phyloP scores from a whole-genome alignment of 2,113 vertebrate species.

The Rhineura floridana region DNA sequence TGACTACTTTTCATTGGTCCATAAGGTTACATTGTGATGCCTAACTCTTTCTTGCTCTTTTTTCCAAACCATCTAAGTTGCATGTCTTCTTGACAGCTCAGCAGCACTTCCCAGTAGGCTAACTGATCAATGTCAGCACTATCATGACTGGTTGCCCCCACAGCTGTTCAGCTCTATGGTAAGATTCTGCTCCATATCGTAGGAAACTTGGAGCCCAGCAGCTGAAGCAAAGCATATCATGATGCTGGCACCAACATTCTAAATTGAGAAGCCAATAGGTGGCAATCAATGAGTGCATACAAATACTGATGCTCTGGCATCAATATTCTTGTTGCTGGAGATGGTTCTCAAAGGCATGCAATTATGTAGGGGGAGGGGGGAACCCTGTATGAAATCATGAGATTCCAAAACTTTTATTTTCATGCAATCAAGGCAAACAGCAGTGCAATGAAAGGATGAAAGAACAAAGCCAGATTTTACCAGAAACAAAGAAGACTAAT shows the following conservation, averaged over 20 bases:
- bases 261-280: slow-evolving; percentile 18
- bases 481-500: not conserved
- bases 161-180: fast-evolving
- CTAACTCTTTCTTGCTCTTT: not conserved
- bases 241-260: not conserved
- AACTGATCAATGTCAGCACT: not conserved
- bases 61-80: fast-evolving
- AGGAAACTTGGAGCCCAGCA: not conserved
- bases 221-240: not conserved
- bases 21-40: not conserved
- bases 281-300: not conserved
- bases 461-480: not conserved
- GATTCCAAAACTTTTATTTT: fast-evolving
- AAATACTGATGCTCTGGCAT: slow-evolving; percentile 7
- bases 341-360: not conserved
- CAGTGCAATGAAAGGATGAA: not conserved
- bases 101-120: not conserved
- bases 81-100: slow-evolving; percentile 9
- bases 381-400: not conserved
- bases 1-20: not conserved
- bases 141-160: fast-evolving
- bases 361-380: not conserved
- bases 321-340: not conserved
- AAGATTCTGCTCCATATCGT: not conserved
- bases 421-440: not conserved